Evolutionary conservation across 1,140 invertebrate species (phyloP).

Genomic region (Oreohelix idahoensis): DNA sequence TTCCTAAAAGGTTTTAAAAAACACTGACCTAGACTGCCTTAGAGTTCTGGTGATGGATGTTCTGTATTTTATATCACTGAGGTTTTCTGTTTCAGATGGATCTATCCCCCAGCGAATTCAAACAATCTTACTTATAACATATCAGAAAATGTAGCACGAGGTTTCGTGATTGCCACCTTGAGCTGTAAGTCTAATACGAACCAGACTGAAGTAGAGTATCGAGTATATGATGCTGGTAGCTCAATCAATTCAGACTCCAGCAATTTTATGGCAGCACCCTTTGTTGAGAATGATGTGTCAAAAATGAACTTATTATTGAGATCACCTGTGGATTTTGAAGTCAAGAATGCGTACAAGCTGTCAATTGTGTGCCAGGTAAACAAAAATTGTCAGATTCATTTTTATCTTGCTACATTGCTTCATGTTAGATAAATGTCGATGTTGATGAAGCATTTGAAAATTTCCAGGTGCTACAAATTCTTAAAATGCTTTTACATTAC

Average conservation of each 20-base stretch:
- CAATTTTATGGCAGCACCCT: neutral
- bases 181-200: neutral
- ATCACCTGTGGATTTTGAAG: neutral
- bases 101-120: neutral
- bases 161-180: slow-evolving; percentile 1
- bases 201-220: neutral
- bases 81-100: neutral
- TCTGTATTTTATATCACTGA: too few species aligned
- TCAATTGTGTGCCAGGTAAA: slow-evolving; percentile 24
- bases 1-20: too few species aligned
- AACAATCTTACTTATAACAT: neutral
- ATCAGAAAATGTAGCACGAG: neutral
- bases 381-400: too few species aligned
- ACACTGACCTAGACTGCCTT: too few species aligned
- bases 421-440: too few species aligned
- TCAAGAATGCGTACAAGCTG: neutral
- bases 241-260: neutral
- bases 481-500: too few species aligned
- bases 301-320: slow-evolving; percentile 17
- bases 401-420: too few species aligned
- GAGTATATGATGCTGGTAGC: neutral
- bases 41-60: too few species aligned
- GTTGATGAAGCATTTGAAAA: too few species aligned
- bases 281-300: neutral
- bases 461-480: too few species aligned